Evolutionary conservation across 2,113 vertebrate species (phyloP).

Genomic region (Toxotes chatareus): DNA sequence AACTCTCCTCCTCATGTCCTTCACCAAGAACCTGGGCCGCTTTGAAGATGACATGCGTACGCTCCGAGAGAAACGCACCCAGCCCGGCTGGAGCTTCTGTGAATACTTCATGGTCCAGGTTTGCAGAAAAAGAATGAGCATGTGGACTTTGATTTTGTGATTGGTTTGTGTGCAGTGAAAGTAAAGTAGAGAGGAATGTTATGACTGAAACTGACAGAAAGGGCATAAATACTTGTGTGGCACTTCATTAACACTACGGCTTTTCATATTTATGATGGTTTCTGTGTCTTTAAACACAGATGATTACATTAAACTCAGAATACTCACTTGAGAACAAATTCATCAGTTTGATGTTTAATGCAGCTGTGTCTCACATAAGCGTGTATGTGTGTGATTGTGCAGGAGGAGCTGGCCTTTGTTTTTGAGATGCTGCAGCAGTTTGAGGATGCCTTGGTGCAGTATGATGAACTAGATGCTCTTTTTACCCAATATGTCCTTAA

Average conservation of each 20-base stretch:
- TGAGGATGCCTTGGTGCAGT: constrained; percentile 97
- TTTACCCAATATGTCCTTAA: constrained; percentile 99
- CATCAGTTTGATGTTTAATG: neutral
- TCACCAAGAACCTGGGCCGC: constrained; percentile 97
- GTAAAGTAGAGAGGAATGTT: neutral
- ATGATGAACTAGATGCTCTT: constrained; percentile 97
- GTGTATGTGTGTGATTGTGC: constrained; percentile 32
- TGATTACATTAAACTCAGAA: neutral
- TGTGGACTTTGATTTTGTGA: neutral
- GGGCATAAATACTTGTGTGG: neutral
- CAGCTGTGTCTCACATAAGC: neutral
- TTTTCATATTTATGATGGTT: neutral
- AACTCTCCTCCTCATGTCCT: constrained; percentile 97
- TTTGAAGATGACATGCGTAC: constrained; percentile 99
- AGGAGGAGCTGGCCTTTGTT: constrained; percentile 98
- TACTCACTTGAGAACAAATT: neutral
- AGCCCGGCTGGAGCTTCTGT: constrained; percentile 98
- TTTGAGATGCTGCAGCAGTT: constrained; percentile 99
- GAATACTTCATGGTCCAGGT: constrained; percentile 99
- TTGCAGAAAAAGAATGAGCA: neutral
- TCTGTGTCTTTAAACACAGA: neutral
- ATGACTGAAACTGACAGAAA: neutral
- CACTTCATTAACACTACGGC: neutral
- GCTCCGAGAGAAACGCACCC: constrained; percentile 95
- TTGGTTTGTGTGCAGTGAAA: neutral